Base-by-base conservation (phyloP, 2,797 vertebrate genomes). In the Hoplostethus mediterraneus region DNA sequence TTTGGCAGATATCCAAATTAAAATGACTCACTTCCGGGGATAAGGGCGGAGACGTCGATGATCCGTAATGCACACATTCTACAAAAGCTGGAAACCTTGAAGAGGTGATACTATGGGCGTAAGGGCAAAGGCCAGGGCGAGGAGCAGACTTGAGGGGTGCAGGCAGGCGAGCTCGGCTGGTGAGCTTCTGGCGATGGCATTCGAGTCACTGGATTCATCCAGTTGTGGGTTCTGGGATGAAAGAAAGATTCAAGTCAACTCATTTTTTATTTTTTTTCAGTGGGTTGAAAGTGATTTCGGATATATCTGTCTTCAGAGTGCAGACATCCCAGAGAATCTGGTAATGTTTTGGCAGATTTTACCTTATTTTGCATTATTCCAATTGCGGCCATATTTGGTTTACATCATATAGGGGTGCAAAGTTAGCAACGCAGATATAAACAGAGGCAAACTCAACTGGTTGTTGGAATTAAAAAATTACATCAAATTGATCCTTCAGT, bases 121-220 rank as follows among this genome's bases (percentile, higher is more conserved):
- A 0, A 92, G 55, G 64, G 74, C 64, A 6, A 85, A 81, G 76
- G 80, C 62, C 0, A 93, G 53, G 0, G 71, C 1, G 0, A 91
- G 61, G 73, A 92, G 73, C 75, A 92, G 6, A 12, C 48, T 63
- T 2, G 79, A 70, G 38, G 71, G 11, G 28, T 38, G 63, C 5
- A 73, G 67, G 56, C 67, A 25, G 57, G 61, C 3, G 16, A 49
- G 65, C 9, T 75, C 67, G 6, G 79, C 71, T 8, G 89, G 49
- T 1, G 92, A 91, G 80, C 89, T 94, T 74, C 90, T 80, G 4
- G 92, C 64, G 6, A 91, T 84, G 63, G 93, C 90, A 2, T 93
- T 94, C 1, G 92, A 93, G 68, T 76, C 78, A 0, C 78, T 75
- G 54, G 92, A 90, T 59, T 93, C 88, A 0, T 88, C 91, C 75